A percentile compares a stretch with the other conserved stretches of the same genome.
Evolutionary conservation across 1,140 invertebrate genomes (phyloP).

Genomic region (Caligus rogercresseyi): DNA sequence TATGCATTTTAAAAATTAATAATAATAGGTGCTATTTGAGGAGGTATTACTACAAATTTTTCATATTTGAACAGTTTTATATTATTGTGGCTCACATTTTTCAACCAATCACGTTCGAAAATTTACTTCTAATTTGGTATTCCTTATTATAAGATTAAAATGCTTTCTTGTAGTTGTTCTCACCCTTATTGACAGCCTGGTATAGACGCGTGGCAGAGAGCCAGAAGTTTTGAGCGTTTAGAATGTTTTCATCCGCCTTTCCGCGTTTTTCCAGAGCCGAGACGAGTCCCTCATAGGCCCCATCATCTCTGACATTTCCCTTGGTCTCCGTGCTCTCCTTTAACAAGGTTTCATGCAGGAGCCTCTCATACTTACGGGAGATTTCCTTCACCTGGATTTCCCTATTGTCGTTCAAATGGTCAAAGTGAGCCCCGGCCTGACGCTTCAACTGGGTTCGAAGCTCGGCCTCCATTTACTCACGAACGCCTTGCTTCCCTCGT

Average conservation of each 20-base stretch:
- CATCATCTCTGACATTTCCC: slow-evolving; percentile 47
- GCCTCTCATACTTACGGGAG: slow-evolving; percentile 34
- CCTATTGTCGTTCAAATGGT: slow-evolving; percentile 57
- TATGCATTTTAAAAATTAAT: no score
- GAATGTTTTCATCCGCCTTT: slow-evolving; percentile 53
- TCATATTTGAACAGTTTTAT: no score
- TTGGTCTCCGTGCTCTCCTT: slow-evolving; percentile 33
- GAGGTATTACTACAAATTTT: no score
- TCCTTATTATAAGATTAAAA: background rate
- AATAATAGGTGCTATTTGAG: no score
- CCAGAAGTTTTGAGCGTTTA: slow-evolving; percentile 73
- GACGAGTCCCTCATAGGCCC: slow-evolving; percentile 70
- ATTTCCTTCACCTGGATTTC: slow-evolving; percentile 35
- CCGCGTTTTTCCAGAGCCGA: slow-evolving; percentile 45
- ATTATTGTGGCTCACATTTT: no score
- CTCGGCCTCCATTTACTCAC: slow-evolving; percentile 48
- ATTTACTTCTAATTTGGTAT: no score
- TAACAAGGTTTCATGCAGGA: slow-evolving; percentile 44
- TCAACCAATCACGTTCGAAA: no score
- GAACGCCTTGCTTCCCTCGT: slow-evolving; percentile 38
- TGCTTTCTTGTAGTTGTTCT: background rate
- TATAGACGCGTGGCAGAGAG: slow-evolving; percentile 38
- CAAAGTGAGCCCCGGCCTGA: slow-evolving; percentile 59
- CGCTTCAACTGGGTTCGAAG: slow-evolving; percentile 53
- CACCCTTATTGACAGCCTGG: background rate